Evolutionary conservation across 2,888 invertebrate species (phyloP).

Genomic region (Spialia ferax): DNA sequence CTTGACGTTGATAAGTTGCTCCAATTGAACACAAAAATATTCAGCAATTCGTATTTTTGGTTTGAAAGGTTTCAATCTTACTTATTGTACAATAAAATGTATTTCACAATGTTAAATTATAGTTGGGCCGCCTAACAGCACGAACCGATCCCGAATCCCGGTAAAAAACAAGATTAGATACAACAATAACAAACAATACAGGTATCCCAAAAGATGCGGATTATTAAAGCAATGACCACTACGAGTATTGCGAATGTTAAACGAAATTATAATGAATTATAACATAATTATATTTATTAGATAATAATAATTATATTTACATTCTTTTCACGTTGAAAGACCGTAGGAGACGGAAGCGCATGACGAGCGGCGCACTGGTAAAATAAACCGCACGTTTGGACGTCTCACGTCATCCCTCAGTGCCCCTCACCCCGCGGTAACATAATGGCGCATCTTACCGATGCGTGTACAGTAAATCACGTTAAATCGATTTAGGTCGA

Average conservation of each 20-base stretch:
- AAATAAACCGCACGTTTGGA: conserved; percentile 31
- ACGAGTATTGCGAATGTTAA: background rate
- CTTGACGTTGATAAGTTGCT: too few species aligned
- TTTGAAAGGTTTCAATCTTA: too few species aligned
- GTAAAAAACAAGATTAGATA: too few species aligned
- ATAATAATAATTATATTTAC: conserved; percentile 23
- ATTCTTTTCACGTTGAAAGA: conserved; percentile 21
- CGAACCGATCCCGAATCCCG: conserved; percentile 33
- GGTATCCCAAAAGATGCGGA: conserved; percentile 34
- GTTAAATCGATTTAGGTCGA: conserved; percentile 35
- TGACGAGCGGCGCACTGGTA: conserved; percentile 12
- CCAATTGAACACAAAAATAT: too few species aligned
- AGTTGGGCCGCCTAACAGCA: too few species aligned
- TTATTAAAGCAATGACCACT: conserved; percentile 17
- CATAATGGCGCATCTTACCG: background rate
- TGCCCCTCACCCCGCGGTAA: conserved; percentile 7
- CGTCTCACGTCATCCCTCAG: too few species aligned
- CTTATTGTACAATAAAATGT: too few species aligned
- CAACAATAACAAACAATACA: conserved; percentile 37
- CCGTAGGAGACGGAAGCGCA: conserved; percentile 21
- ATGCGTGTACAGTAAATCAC: conserved; percentile 35
- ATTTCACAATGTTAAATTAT: too few species aligned
- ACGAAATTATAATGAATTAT: too few species aligned
- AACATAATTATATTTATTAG: too few species aligned
- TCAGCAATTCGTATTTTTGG: too few species aligned